Evolutionary conservation across 2,113 vertebrate genomes (phyloP), one percentile per base, ranked within the genome.

Genomic region (Entelurus aequoreus): DNA sequence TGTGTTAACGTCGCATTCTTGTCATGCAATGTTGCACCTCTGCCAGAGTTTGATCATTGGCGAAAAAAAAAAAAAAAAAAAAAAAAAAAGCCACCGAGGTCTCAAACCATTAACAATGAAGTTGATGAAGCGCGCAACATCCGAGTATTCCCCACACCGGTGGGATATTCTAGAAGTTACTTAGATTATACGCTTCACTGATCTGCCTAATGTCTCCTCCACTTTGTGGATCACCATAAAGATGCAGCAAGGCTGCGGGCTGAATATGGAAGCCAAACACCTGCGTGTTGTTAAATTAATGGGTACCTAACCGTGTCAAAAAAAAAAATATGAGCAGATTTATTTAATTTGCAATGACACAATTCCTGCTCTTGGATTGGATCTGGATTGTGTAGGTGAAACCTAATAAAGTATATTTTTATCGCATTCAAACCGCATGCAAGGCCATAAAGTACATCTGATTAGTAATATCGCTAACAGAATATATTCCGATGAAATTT

Each of bases 121-220:
- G 64, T 70, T 68, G 76, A 80, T 84, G 86, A 78, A 75, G 82
- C 84, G 50, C 82, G 70, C 49, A 47, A 48, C 62, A 65, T 71
- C 69, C 58, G 69, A 86, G 78, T 64, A 35, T 74, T 80, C 84
- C 86, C 84, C 79, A 67, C 79, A 67, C 73, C 63, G 77, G 80
- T 60, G 21, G 53, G 66, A 48, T 72, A 72, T 66, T 72, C 82
- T 75, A 67, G 63, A 74, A 78, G 79, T 76, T 82, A 69, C 71
- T 76, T 69, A 48, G 67, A 85, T 86, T 68, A 77, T 58, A 77
- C 72, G 80, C 84, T 82, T 81, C 81, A 85, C 51, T 81, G 81
- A 77, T 58, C 79, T 69, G 81, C 71, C 55, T 78, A 83, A 84
- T 84, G 38, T 61, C 64, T 82, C 68, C 67, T 66, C 66, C 58